phyloP scores from a whole-genome alignment of 1,140 invertebrate species.

The Cyclargus thomasi region DNA sequence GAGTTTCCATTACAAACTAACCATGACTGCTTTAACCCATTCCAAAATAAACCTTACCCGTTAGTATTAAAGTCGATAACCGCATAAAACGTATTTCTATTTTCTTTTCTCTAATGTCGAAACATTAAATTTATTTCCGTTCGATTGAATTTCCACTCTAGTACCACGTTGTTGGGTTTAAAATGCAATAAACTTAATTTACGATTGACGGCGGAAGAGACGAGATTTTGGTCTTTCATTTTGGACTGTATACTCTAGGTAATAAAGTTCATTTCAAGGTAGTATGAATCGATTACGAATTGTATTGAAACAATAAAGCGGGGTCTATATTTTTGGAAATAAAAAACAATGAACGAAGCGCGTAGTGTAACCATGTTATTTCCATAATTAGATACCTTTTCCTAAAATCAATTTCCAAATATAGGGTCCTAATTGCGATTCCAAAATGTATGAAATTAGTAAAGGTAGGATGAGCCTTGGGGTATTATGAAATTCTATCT shows the following conservation, averaged over 20 bases:
- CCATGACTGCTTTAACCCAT: neutral
- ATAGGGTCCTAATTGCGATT: neutral
- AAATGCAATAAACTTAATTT: slow-evolving; percentile 10
- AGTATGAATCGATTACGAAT: neutral
- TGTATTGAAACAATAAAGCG: slow-evolving; percentile 14
- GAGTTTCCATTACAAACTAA: slow-evolving; percentile 14
- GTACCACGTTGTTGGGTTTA: slow-evolving; percentile 1
- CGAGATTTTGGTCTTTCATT: neutral
- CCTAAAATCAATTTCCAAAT: neutral
- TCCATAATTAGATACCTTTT: neutral
- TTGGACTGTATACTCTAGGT: neutral
- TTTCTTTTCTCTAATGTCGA: slow-evolving; percentile 18
- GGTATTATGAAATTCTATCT: neutral
- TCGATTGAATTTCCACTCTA: slow-evolving; percentile 12
- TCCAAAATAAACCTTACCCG: slow-evolving; percentile 1
- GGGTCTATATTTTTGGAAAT: slow-evolving; percentile 14
- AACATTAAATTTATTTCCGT: slow-evolving; percentile 3
- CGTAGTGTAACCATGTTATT: slow-evolving; percentile 1
- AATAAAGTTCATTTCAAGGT: neutral
- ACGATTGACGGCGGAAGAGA: neutral
- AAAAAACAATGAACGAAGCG: slow-evolving; percentile 13
- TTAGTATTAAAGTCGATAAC: neutral
- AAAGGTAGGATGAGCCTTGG: neutral
- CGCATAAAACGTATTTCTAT: neutral
- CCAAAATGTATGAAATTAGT: slow-evolving; percentile 1